phyloP scores from a whole-genome alignment of 2,113 vertebrate species.

The Pteronura brasiliensis region DNA sequence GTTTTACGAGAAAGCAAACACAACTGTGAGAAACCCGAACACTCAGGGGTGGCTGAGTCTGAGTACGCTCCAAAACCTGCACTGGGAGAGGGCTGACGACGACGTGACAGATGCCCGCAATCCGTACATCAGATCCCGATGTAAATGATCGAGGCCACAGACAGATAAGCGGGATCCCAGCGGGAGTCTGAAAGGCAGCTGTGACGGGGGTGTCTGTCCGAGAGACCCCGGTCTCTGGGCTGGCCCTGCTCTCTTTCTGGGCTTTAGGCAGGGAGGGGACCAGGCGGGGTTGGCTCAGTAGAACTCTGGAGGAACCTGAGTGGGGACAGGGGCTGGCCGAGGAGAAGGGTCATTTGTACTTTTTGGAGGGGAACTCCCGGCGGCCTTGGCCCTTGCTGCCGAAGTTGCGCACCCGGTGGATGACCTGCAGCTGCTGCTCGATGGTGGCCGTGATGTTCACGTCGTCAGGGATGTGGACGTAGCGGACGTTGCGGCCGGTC shows the following conservation, averaged over 20 bases:
- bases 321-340: background rate
- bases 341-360: constrained; percentile 63
- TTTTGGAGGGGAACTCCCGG: constrained; percentile 85
- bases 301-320: background rate
- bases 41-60: background rate
- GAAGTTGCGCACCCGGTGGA: constrained; percentile 91
- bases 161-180: background rate
- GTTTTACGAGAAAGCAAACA: constrained; percentile 36
- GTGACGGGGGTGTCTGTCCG: background rate
- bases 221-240: constrained; percentile 19
- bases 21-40: background rate
- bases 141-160: constrained; percentile 47
- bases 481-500: constrained; percentile 93
- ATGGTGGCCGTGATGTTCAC: constrained; percentile 92
- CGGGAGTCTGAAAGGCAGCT: constrained; percentile 47
- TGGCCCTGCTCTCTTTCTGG: background rate
- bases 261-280: background rate
- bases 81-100: background rate
- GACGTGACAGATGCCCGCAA: background rate
- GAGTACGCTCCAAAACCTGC: background rate
- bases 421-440: constrained; percentile 88
- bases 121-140: background rate
- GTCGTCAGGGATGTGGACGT: constrained; percentile 94
- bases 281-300: background rate
- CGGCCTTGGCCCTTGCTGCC: constrained; percentile 84